These are phyloP conservation scores for Pachyseris speciosa DNA, from an alignment of 64 coral and sea anemone species.

Conservation along the genomic window DNA sequence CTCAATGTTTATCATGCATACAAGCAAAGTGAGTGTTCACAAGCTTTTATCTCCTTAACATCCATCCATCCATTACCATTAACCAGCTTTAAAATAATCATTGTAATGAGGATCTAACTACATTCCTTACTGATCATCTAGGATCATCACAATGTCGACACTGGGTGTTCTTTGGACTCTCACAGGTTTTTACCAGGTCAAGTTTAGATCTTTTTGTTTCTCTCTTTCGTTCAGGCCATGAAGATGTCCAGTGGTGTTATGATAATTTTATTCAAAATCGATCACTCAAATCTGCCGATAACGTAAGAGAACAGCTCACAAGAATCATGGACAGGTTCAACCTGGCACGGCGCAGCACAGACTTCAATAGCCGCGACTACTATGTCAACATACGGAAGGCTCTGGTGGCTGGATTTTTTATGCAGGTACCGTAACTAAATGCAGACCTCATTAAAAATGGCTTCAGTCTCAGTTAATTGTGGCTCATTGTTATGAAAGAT, in stretches of 20 bases:
- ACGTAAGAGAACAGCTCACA: conserved; percentile 85
- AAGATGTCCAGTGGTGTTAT: conserved; percentile 97
- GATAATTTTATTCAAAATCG: conserved; percentile 97
- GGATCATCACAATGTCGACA: too few species aligned
- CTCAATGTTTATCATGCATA: conserved; percentile 99
- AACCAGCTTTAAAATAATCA: too few species aligned
- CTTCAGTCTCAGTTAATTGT: background rate
- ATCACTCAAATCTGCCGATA: conserved; percentile 97
- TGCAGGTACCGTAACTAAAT: conserved; percentile 87
- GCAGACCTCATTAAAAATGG: conserved; percentile 6
- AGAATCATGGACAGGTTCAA: conserved; percentile 99
- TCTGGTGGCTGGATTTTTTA: conserved; percentile 97
- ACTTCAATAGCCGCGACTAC: conserved; percentile 99
- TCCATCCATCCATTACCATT: too few species aligned
- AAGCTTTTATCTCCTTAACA: too few species aligned
- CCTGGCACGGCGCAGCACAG: conserved; percentile 87
- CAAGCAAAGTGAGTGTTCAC: conserved; percentile 94
- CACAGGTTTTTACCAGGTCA: too few species aligned
- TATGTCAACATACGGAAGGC: conserved; percentile 99
- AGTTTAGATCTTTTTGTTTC: background rate
- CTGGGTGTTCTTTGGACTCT: too few species aligned
- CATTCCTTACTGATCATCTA: too few species aligned
- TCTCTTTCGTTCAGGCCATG: conserved; percentile 68
- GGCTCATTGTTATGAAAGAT: too few species aligned
- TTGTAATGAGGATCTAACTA: too few species aligned